Evolutionary conservation across 2,113 vertebrate species (phyloP).

Genomic region (Bostrychus sinensis): DNA sequence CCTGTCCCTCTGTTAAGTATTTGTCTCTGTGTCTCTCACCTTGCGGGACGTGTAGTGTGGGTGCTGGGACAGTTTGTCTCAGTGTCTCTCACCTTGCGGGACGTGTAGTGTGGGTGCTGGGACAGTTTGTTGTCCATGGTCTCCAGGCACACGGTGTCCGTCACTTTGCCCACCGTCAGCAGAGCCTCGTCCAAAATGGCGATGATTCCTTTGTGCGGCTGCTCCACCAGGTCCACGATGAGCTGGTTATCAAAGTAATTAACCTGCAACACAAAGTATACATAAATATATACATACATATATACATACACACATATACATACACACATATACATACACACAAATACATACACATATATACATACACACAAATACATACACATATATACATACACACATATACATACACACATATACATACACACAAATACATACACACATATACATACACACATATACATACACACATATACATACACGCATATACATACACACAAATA

Average conservation of each 20-base stretch:
- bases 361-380: too few relatives aligned
- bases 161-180: slow-evolving; percentile 84
- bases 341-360: too few relatives aligned
- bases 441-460: too few relatives aligned
- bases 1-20: not conserved
- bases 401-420: too few relatives aligned
- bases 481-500: too few relatives aligned
- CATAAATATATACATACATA: too few relatives aligned
- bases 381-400: too few relatives aligned
- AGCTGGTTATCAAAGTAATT: slow-evolving; percentile 94
- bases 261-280: slow-evolving; percentile 73
- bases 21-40: slow-evolving; percentile 67
- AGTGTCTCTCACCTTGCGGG: slow-evolving; percentile 86
- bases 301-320: too few relatives aligned
- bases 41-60: slow-evolving; percentile 91
- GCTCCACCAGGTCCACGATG: slow-evolving; percentile 93
- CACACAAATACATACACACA: too few relatives aligned
- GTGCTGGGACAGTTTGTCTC: slow-evolving; percentile 86
- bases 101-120: slow-evolving; percentile 89
- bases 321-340: too few relatives aligned
- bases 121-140: slow-evolving; percentile 87
- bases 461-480: too few relatives aligned
- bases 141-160: slow-evolving; percentile 87
- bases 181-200: slow-evolving; percentile 92
- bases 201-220: slow-evolving; percentile 87